Base-by-base conservation (phyloP, 2,797 vertebrate species). In the Gambelia wislizenii region DNA sequence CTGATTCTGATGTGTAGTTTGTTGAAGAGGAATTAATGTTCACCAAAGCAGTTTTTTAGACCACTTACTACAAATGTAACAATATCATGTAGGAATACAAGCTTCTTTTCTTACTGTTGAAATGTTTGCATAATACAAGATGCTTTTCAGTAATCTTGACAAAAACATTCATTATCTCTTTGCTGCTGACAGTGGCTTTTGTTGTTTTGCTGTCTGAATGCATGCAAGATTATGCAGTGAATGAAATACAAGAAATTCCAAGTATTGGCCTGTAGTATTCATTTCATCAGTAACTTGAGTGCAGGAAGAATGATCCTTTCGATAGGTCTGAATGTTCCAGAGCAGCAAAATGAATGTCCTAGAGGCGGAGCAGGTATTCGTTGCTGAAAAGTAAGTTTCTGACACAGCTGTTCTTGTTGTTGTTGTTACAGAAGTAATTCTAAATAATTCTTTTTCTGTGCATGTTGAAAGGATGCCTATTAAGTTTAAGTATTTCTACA, bases 211-310 rank as follows among this genome's bases (percentile, higher is more conserved):
- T 88, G 1, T 91, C 69, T 72, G 39, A 82, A 70, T 75, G 64
- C 82, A 69, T 89, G 39, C 30, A 86, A 87, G 77, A 36, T 36
- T 69, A 10, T 67, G 6, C n/a, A 74, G 72, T 44, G 82, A 69
- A 85, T 90, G 83, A 90, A 56, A 6, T 14, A 49, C 39, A n/a
- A 81, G 90, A 81, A 84, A 39, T 80, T 36, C 72, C 6, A 72
- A 59, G 70, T 18, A 0, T 87, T 89, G 69, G 54, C 47, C 14
- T 2, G 86, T 27, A 82, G 22, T 0, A 0, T 78, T 91, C 83
- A 10, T 82, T 92, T 88, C 47, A 84, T 69, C 16, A 78, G 74
- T 77, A 88, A 30, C 1, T 54, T 89, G 82, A 70, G 79, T 91
- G 16, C 16, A 52, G 72, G 75, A 74, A 47, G 3, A 0, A 70